These are phyloP conservation scores for Eumacrocentrus americanus DNA, from an alignment of 2,888 invertebrate genomes.

Conservation along the genomic window DNA sequence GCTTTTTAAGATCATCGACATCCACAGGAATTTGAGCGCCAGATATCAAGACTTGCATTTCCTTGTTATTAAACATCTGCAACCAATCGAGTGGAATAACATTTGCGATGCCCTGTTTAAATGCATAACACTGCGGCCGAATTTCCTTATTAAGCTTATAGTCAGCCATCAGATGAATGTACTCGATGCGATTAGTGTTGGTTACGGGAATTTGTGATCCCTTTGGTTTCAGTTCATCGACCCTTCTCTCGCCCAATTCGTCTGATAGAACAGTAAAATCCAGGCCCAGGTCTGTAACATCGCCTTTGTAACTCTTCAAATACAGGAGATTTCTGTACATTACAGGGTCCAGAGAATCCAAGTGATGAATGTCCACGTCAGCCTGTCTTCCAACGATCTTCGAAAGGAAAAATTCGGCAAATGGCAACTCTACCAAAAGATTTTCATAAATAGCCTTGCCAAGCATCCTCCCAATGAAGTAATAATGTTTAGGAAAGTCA, in stretches of 20 bases:
- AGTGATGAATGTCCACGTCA: slow-evolving; percentile 86
- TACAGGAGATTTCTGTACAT: slow-evolving; percentile 89
- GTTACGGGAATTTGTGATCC: slow-evolving; percentile 92
- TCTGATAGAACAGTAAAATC: slow-evolving; percentile 93
- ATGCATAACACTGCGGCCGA: slow-evolving; percentile 83
- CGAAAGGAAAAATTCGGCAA: slow-evolving; percentile 95
- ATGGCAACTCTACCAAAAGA: slow-evolving; percentile 89
- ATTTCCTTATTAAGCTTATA: slow-evolving; percentile 93
- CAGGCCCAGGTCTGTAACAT: slow-evolving; percentile 85
- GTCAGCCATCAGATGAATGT: slow-evolving; percentile 95
- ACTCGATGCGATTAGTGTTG: slow-evolving; percentile 91
- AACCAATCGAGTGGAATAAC: slow-evolving; percentile 93
- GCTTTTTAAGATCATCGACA: slow-evolving; percentile 80
- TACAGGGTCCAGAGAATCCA: slow-evolving; percentile 91
- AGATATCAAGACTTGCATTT: slow-evolving; percentile 95
- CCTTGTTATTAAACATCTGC: slow-evolving; percentile 91
- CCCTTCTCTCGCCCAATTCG: slow-evolving; percentile 86
- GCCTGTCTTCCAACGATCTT: slow-evolving; percentile 81
- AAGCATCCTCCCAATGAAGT: slow-evolving; percentile 86
- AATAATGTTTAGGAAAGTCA: slow-evolving; percentile 89
- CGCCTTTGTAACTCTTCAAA: slow-evolving; percentile 83
- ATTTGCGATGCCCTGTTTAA: slow-evolving; percentile 87
- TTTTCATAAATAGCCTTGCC: slow-evolving; percentile 97
- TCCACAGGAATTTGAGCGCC: slow-evolving; percentile 95
- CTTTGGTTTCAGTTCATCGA: slow-evolving; percentile 89